phyloP scores from a whole-genome alignment of 2,888 invertebrate species.

The Nephrotoma flavescens region DNA sequence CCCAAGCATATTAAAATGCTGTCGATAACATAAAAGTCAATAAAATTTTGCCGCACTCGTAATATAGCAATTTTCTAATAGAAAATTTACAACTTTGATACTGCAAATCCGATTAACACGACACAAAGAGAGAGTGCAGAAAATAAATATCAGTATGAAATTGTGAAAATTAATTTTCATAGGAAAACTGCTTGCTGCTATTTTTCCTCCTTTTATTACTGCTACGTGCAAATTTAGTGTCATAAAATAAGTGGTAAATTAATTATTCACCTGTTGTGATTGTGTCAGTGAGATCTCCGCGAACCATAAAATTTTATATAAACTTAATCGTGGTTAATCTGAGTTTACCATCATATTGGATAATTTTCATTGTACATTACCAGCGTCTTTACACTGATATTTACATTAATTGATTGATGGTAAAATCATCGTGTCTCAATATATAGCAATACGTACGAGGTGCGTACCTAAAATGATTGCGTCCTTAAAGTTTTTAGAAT shows the following conservation, averaged over 20 bases:
- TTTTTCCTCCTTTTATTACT: not conserved
- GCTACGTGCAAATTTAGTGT: not conserved
- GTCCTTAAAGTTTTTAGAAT: not conserved
- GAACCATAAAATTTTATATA: not conserved
- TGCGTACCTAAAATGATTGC: not conserved
- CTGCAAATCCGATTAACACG: not conserved
- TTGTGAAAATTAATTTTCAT: not conserved
- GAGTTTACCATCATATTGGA: not conserved
- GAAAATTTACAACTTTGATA: not conserved
- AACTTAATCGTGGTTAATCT: not conserved
- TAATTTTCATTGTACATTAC: not conserved
- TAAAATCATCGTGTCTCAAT: too few species aligned
- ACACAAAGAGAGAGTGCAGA: not conserved
- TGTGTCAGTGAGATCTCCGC: not conserved
- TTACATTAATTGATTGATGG: too few species aligned
- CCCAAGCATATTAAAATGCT: not conserved
- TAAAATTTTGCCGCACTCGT: not conserved
- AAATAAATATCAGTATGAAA: not conserved
- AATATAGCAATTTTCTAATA: not conserved
- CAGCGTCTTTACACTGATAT: too few species aligned
- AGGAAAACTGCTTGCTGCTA: not conserved
- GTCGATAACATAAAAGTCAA: not conserved
- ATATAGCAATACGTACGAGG: not conserved
- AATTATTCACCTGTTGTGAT: not conserved
- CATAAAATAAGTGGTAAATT: not conserved